Evolutionary conservation across 35 echinoderm and acorn worm genomes (phyloP).

Genomic region (Ophioderma brevispina): DNA sequence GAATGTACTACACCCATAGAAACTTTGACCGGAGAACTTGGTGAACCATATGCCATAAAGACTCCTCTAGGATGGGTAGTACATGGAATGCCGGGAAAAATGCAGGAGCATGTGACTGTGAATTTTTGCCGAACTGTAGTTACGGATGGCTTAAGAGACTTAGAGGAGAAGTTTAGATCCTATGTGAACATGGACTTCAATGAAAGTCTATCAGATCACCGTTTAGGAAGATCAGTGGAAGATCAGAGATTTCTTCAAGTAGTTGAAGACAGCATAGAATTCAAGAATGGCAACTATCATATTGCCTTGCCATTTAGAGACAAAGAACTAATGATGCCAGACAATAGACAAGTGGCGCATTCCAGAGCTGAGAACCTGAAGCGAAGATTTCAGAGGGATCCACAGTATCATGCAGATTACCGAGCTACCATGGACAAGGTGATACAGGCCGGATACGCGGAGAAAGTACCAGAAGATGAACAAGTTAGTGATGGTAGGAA

Average conservation of each 20-base stretch:
- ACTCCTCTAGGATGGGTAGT: conserved; percentile 17
- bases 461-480: conserved; percentile 34
- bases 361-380: conserved; percentile 26
- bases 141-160: background rate
- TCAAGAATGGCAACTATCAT: conserved; percentile 58
- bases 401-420: conserved; percentile 37
- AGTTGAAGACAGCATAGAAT: conserved; percentile 50
- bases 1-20: conserved; percentile 15
- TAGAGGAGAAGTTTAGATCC: background rate
- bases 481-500: conserved; percentile 31
- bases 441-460: conserved; percentile 29
- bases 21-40: background rate
- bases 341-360: conserved; percentile 59
- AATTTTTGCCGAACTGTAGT: background rate
- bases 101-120: background rate
- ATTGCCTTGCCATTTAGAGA: conserved; percentile 69
- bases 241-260: conserved; percentile 58
- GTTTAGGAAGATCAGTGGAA: conserved; percentile 46
- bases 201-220: conserved; percentile 39
- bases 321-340: conserved; percentile 44
- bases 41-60: conserved; percentile 35
- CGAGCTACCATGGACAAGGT: conserved; percentile 22
- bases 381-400: conserved; percentile 36
- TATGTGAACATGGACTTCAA: conserved; percentile 62
- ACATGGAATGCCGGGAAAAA: background rate